Evolutionary conservation across 64 coral and sea anemone species (phyloP).

Genomic region (Montipora capricornis): DNA sequence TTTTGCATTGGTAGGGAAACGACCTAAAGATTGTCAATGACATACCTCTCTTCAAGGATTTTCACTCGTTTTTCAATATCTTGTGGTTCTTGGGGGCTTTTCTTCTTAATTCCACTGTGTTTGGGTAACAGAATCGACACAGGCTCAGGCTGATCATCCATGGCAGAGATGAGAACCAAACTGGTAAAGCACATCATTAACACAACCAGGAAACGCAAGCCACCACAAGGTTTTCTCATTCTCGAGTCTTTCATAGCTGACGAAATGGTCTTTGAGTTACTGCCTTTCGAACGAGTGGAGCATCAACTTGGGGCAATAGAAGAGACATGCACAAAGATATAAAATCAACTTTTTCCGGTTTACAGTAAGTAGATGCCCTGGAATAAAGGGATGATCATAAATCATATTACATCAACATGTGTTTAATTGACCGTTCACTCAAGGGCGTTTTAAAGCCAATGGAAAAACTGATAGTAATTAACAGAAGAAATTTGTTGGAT

Average conservation of each 20-base stretch:
- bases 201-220: neutral
- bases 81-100: neutral
- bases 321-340: no score
- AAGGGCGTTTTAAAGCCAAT: no score
- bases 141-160: neutral
- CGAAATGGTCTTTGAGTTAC: neutral
- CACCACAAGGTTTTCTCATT: neutral
- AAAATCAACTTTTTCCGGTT: no score
- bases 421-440: no score
- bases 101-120: neutral
- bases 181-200: neutral
- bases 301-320: no score
- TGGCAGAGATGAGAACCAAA: slow-evolving; percentile 1
- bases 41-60: neutral
- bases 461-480: no score
- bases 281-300: no score
- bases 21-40: neutral
- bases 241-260: neutral
- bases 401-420: no score
- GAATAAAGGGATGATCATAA: no score
- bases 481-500: no score
- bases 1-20: no score
- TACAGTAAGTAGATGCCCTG: no score
- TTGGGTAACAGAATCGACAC: neutral
- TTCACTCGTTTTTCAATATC: neutral